These are phyloP conservation scores for Agelastica alni DNA, from an alignment of 2,888 invertebrate genomes.

Conservation along the genomic window DNA sequence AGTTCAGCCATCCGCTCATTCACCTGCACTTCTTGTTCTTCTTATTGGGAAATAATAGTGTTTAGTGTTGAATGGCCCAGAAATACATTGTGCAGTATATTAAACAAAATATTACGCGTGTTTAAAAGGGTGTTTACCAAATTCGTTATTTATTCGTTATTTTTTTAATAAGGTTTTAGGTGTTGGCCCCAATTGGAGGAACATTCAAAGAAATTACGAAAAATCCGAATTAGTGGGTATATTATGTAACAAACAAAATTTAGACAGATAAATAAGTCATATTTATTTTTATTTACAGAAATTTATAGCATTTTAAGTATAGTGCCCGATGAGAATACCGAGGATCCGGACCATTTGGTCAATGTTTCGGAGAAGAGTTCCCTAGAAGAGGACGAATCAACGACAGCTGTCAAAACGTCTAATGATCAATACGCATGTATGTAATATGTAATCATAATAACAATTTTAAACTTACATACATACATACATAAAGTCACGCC, in stretches of 20 bases:
- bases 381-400: slow-evolving; percentile 14
- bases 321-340: slow-evolving; percentile 10
- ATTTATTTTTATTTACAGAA: slow-evolving; percentile 14
- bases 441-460: too few relatives aligned
- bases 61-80: too few relatives aligned
- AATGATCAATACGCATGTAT: slow-evolving; percentile 41
- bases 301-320: slow-evolving; percentile 26
- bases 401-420: slow-evolving; percentile 11
- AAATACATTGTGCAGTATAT: too few relatives aligned
- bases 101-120: too few relatives aligned
- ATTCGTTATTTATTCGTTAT: too few relatives aligned
- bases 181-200: slow-evolving; percentile 51
- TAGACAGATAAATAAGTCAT: background rate
- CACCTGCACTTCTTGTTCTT: too few relatives aligned
- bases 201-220: slow-evolving; percentile 42
- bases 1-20: too few relatives aligned
- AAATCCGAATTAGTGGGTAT: slow-evolving; percentile 28
- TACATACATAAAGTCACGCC: too few relatives aligned
- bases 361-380: background rate
- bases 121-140: too few relatives aligned
- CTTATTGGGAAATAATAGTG: too few relatives aligned
- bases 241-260: too few relatives aligned
- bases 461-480: too few relatives aligned
- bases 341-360: slow-evolving; percentile 17
- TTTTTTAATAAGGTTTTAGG: slow-evolving; percentile 44